Percentiles rank a stretch among this genome's conserved stretches.
phyloP scores from a whole-genome alignment of 2,888 invertebrate species.

The Biston betularia region DNA sequence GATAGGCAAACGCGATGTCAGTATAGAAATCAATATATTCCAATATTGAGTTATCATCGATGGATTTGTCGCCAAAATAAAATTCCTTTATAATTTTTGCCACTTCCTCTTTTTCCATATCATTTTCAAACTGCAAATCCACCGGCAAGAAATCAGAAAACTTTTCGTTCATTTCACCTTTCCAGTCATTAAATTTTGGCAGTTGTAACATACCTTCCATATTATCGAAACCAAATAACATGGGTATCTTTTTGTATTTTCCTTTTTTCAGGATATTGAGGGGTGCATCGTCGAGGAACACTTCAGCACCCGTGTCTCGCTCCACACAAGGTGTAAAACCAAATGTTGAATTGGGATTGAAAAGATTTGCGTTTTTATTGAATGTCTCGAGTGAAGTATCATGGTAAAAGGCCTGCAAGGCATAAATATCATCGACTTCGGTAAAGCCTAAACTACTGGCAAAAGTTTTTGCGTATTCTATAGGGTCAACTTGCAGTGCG shows the following conservation, averaged over 20 bases:
- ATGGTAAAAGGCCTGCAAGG: conserved; percentile 63
- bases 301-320: conserved; percentile 44
- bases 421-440: conserved; percentile 54
- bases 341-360: conserved; percentile 49
- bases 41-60: conserved; percentile 52
- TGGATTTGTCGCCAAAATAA: conserved; percentile 57
- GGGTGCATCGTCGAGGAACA: conserved; percentile 58
- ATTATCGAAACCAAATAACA: conserved; percentile 60
- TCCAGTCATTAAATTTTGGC: conserved; percentile 51
- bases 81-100: conserved; percentile 56
- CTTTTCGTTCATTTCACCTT: conserved; percentile 58
- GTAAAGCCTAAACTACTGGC: conserved; percentile 53
- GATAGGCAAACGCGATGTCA: conserved; percentile 64
- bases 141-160: conserved; percentile 63
- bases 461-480: conserved; percentile 53
- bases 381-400: conserved; percentile 51
- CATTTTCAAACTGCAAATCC: conserved; percentile 58
- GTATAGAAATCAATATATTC: conserved; percentile 59
- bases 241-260: conserved; percentile 56
- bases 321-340: conserved; percentile 54
- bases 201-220: conserved; percentile 56
- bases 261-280: conserved; percentile 55
- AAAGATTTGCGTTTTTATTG: conserved; percentile 41
- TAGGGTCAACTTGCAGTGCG: conserved; percentile 55
- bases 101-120: conserved; percentile 54